Evolutionary conservation across 2,888 invertebrate species (phyloP).

Genomic region (Hypselothyrea guttata): DNA sequence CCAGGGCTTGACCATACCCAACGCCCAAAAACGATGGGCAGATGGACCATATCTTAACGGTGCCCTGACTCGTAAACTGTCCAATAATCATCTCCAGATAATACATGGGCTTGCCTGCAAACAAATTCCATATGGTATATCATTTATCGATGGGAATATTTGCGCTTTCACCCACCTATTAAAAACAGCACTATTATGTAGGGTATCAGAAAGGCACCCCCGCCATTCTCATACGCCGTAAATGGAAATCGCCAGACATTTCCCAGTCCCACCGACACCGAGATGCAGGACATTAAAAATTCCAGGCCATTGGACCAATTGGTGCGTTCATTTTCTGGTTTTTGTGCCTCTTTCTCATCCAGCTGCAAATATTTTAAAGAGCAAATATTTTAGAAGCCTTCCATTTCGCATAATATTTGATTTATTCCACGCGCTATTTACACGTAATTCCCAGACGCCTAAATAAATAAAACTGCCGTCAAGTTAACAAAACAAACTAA

Average conservation of each 20-base stretch:
- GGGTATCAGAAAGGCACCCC: slow-evolving; percentile 89
- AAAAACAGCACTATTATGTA: slow-evolving; percentile 87
- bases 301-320: slow-evolving; percentile 84
- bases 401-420: slow-evolving; percentile 19
- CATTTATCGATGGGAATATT: neutral
- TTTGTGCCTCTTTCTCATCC: slow-evolving; percentile 50
- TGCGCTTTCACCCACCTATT: slow-evolving; percentile 80
- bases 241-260: slow-evolving; percentile 88
- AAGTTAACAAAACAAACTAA: too few relatives aligned
- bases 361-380: slow-evolving; percentile 28
- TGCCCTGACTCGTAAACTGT: slow-evolving; percentile 91
- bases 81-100: slow-evolving; percentile 92
- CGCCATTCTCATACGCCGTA: slow-evolving; percentile 88
- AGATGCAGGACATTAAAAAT: slow-evolving; percentile 89
- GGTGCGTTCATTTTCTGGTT: slow-evolving; percentile 28
- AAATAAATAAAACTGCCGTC: slow-evolving; percentile 22
- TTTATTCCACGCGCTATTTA: slow-evolving; percentile 25
- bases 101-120: slow-evolving; percentile 89
- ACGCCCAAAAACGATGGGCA: slow-evolving; percentile 90
- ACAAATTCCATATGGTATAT: slow-evolving; percentile 44
- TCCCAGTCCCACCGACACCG: slow-evolving; percentile 88
- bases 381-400: too few relatives aligned
- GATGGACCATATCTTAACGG: slow-evolving; percentile 87
- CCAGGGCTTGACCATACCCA: slow-evolving; percentile 86
- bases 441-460: slow-evolving; percentile 23